A percentile compares a stretch with the other conserved stretches of the same genome.
phyloP scores from a whole-genome alignment of 2,888 invertebrate genomes.

The Aphodius sticticus region DNA sequence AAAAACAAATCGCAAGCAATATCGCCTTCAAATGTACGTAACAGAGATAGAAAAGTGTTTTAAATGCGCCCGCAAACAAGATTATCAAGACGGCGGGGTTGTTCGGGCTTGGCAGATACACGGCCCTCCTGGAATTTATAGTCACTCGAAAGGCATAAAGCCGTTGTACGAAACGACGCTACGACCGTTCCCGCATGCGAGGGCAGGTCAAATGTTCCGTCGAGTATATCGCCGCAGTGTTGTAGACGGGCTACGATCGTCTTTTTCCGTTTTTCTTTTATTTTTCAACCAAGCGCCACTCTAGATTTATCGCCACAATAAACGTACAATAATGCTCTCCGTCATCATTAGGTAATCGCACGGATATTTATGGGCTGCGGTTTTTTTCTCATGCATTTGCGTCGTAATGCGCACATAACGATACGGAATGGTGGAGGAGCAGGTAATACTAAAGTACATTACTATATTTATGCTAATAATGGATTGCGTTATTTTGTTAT shows the following conservation, averaged over 20 bases:
- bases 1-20: background rate
- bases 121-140: slow-evolving; percentile 18
- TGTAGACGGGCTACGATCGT: background rate
- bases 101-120: slow-evolving; percentile 21
- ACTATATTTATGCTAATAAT: no score
- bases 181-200: slow-evolving; percentile 20
- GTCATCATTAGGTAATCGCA: slow-evolving; percentile 19
- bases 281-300: slow-evolving; percentile 12
- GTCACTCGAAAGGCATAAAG: slow-evolving; percentile 23
- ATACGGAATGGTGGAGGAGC: slow-evolving; percentile 7
- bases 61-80: slow-evolving; percentile 25
- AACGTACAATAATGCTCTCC: slow-evolving; percentile 12
- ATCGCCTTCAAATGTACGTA: background rate
- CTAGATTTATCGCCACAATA: slow-evolving; percentile 17
- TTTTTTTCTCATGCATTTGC: slow-evolving; percentile 5
- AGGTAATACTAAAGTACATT: background rate
- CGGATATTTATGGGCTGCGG: slow-evolving; percentile 5
- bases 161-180: slow-evolving; percentile 7
- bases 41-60: slow-evolving; percentile 17
- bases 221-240: slow-evolving; percentile 15
- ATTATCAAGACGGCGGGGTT: slow-evolving; percentile 12
- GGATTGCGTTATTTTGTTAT: no score
- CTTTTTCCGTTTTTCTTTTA: slow-evolving; percentile 11
- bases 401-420: background rate
- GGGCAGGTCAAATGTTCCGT: slow-evolving; percentile 23